Evolutionary conservation across 2,797 vertebrate species (phyloP).

Genomic region (Lophius americanus): DNA sequence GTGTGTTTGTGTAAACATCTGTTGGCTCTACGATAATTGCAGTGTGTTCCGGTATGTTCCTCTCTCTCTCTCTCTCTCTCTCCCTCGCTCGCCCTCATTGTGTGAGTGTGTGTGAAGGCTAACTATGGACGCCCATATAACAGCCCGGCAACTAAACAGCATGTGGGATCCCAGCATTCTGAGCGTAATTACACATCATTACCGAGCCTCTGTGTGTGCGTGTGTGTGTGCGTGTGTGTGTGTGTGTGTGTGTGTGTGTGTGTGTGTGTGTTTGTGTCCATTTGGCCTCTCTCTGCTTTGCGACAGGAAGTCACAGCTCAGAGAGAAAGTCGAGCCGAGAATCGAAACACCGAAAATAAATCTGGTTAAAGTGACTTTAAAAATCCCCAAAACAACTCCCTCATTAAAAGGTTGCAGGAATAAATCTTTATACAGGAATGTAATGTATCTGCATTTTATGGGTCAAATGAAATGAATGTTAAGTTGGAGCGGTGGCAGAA

Average conservation of each 20-base stretch:
- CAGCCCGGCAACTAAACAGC: conserved; percentile 53
- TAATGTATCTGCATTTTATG: too few species aligned
- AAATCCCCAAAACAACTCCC: neutral
- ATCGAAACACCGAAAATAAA: conserved; percentile 28
- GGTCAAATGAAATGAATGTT: too few species aligned
- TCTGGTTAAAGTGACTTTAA: neutral
- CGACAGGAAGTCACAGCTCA: conserved; percentile 62
- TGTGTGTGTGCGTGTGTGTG: conserved; percentile 21
- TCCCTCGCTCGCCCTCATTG: too few species aligned
- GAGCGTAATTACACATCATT: conserved; percentile 66
- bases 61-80: neutral
- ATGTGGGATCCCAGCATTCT: conserved; percentile 23
- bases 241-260: conserved; percentile 14
- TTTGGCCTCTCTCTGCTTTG: conserved; percentile 21
- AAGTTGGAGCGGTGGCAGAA: neutral
- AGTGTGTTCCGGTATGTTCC: conserved; percentile 22
- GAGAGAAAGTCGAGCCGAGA: conserved; percentile 24
- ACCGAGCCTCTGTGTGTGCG: conserved; percentile 31
- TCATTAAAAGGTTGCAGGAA: too few species aligned
- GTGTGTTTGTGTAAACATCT: conserved; percentile 14
- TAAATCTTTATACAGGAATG: too few species aligned
- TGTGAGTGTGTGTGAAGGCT: conserved; percentile 21
- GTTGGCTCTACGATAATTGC: conserved; percentile 14
- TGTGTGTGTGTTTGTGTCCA: conserved; percentile 18
- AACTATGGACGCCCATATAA: conserved; percentile 61